Conservation (phyloP, 2,888 invertebrate species). For the Selenia dentaria region DNA sequence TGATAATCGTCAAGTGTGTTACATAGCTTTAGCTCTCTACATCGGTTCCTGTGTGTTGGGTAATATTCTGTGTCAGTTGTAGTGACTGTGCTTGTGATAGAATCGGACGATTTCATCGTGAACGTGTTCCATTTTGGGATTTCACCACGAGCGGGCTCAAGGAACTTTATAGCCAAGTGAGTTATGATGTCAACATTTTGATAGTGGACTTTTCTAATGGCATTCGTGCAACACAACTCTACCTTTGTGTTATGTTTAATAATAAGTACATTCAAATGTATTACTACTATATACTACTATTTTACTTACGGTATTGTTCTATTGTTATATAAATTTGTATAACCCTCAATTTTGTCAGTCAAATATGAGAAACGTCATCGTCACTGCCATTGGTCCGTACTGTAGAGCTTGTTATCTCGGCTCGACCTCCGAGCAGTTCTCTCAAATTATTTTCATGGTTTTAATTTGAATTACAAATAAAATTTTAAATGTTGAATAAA, state of each 20-base stretch:
- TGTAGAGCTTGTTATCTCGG: conserved; percentile 39
- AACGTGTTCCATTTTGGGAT: conserved; percentile 80
- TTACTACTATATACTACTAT: background rate
- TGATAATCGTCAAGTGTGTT: conserved; percentile 54
- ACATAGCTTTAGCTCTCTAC: conserved; percentile 56
- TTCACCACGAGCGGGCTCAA: conserved; percentile 84
- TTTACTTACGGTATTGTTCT: background rate
- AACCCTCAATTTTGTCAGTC: background rate
- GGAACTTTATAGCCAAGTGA: conserved; percentile 82
- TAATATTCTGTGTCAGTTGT: conserved; percentile 80
- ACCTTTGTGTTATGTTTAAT: background rate
- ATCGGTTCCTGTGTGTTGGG: conserved; percentile 76
- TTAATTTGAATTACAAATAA: conserved; percentile 19
- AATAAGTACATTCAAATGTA: background rate
- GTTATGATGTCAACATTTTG: conserved; percentile 41
- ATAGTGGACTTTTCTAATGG: conserved; percentile 3
- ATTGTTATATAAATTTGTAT: too few species aligned
- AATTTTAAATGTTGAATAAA: too few species aligned
- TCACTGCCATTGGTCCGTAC: conserved; percentile 33
- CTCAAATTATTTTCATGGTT: conserved; percentile 34
- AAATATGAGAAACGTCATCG: background rate
- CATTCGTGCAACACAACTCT: background rate
- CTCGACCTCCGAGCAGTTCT: conserved; percentile 23
- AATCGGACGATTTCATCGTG: conserved; percentile 76
- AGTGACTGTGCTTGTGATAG: conserved; percentile 80